Evolutionary conservation across 2,797 vertebrate species (phyloP), one percentile per base, ranked within the genome.

Genomic region (Coilia nasus): DNA sequence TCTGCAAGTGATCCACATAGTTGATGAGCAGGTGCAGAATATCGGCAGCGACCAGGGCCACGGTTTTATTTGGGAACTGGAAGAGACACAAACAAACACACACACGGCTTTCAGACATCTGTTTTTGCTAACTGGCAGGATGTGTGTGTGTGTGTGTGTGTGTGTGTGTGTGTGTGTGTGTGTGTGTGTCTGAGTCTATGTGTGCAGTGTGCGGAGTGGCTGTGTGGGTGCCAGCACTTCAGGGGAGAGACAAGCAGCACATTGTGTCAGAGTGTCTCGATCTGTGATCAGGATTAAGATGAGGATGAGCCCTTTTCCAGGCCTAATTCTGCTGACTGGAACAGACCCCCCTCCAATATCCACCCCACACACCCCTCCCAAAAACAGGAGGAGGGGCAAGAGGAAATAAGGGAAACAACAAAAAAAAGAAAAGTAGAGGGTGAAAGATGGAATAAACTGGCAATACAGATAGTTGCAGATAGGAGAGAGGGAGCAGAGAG

Each of bases 51-150:
- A 99, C 97, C 82, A 99, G 95, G 0, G 98, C 98, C 12, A 99
- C 98, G 0, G 93, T 97, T 96, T 99, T 99, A 93, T 99, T 99
- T 67, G 98, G 96, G 91, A 99, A 99, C 98, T 99, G 90, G n/a
- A 89, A 90, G 44, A 82, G 11, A 54, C 0, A 86, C 7, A 89
- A 0, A 83, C 59, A 6, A 9, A 64, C 54, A 12, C 0, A 83
- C 21, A 35, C 14, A 71, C 67, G 57, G 83, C 62, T 47, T 71
- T 83, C 28, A 75, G 67, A 75, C 67, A 75, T 75, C 67, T 75
- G 47, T 83, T 83, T 50, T 28, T 47, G 83, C 44, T 31, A 83
- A 83, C 71, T 83, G 64, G 83, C 83, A 50, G 71, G 47, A 41
- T 62, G 64, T 35, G 64, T 19, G 12, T 35, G 64, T 67, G 64